Evolutionary conservation across 2,888 invertebrate species (phyloP).

Genomic region (Sinotaia quadrata): DNA sequence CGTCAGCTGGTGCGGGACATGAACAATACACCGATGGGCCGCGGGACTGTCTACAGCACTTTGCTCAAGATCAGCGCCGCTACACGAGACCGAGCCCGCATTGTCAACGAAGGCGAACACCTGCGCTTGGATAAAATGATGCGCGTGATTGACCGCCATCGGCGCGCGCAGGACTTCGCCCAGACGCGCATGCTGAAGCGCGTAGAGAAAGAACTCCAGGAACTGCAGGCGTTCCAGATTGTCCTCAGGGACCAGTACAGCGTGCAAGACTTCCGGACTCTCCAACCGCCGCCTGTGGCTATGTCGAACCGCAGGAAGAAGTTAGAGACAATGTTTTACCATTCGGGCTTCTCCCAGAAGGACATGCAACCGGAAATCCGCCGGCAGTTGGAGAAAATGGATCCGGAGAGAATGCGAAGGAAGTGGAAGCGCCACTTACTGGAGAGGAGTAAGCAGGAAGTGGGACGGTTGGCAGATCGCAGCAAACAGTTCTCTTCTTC

Average conservation of each 20-base stretch:
- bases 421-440: constrained; percentile 12
- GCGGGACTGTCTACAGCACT: constrained; percentile 30
- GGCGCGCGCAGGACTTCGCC: not conserved
- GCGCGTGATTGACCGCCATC: constrained; percentile 18
- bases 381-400: constrained; percentile 19
- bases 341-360: constrained; percentile 24
- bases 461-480: constrained; percentile 17
- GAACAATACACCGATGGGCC: constrained; percentile 25
- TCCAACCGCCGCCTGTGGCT: constrained; percentile 19
- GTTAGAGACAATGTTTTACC: constrained; percentile 30
- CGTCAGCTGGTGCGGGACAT: constrained; percentile 26
- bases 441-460: constrained; percentile 21
- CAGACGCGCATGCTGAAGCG: constrained; percentile 12
- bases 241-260: constrained; percentile 23
- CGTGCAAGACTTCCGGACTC: constrained; percentile 22
- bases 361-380: constrained; percentile 25
- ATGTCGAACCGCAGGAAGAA: constrained; percentile 28
- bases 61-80: constrained; percentile 30
- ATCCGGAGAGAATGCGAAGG: not conserved
- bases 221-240: constrained; percentile 26
- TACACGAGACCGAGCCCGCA: constrained; percentile 25
- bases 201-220: constrained; percentile 13
- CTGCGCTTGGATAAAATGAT: constrained; percentile 29
- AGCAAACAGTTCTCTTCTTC: not conserved
- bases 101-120: constrained; percentile 30